phyloP scores from a whole-genome alignment of 1,140 invertebrate genomes.

The Neodiprion fabricii region DNA sequence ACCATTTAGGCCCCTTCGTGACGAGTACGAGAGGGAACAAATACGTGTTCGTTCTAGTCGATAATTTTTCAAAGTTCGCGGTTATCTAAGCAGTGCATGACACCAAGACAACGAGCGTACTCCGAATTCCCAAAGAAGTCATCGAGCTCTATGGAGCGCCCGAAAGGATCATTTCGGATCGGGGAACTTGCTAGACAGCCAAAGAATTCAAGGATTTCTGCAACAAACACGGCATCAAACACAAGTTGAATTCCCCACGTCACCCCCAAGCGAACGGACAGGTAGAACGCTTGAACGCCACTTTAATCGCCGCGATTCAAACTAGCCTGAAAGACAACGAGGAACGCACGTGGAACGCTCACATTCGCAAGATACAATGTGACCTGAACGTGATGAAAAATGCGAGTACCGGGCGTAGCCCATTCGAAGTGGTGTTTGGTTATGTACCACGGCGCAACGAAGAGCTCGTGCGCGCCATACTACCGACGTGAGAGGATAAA shows the following conservation, averaged over 20 bases:
- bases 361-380: constrained; percentile 29
- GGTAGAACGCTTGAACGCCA: constrained; percentile 18
- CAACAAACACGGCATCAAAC: constrained; percentile 8
- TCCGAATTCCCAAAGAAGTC: constrained; percentile 12
- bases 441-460: not conserved
- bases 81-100: constrained; percentile 12
- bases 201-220: constrained; percentile 16
- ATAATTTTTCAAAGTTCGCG: constrained; percentile 17
- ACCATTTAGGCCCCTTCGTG: constrained; percentile 24
- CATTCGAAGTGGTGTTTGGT: constrained; percentile 21
- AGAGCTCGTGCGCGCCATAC: no score
- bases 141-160: constrained; percentile 21
- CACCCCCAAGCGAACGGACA: constrained; percentile 15
- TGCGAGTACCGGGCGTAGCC: constrained; percentile 22
- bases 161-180: constrained; percentile 22
- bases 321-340: constrained; percentile 17
- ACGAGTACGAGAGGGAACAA: constrained; percentile 9
- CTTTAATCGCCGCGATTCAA: constrained; percentile 24
- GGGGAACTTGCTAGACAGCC: constrained; percentile 19
- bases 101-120: not conserved
- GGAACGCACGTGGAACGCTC: constrained; percentile 28
- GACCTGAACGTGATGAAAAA: constrained; percentile 32
- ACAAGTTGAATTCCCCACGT: not conserved
- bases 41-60: constrained; percentile 13
- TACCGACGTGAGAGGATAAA: no score